Evolutionary conservation across 1,140 invertebrate species (phyloP).

Genomic region (Globodera ellingtonae): DNA sequence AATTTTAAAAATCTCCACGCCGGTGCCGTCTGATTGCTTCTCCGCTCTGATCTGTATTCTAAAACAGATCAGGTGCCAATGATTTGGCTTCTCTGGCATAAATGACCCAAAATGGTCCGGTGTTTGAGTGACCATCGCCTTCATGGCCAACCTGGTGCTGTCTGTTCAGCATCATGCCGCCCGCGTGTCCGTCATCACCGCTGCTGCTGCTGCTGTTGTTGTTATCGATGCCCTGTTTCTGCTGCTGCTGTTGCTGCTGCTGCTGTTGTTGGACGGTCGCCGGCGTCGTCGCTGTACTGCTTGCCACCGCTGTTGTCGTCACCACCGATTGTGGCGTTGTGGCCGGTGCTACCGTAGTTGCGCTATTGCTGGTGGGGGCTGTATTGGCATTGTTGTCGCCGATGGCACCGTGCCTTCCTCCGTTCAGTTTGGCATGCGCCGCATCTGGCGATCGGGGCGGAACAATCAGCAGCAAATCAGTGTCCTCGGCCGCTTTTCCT

Average conservation of each 20-base stretch:
- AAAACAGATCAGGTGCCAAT: too few species aligned
- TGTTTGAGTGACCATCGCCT: too few species aligned
- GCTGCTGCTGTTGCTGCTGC: neutral
- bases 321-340: conserved; percentile 4
- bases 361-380: neutral
- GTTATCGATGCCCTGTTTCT: too few species aligned
- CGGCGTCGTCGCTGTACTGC: neutral
- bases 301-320: neutral
- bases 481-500: neutral
- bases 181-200: neutral
- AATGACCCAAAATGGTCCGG: too few species aligned
- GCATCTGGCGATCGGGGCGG: neutral
- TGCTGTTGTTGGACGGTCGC: neutral
- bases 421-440: neutral
- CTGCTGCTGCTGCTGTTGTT: neutral
- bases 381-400: neutral
- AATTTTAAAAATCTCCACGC: too few species aligned
- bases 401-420: neutral
- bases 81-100: too few species aligned
- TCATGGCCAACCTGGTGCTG: conserved; percentile 1
- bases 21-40: too few species aligned
- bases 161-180: conserved; percentile 19
- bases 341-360: too few species aligned
- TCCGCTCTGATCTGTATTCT: too few species aligned
- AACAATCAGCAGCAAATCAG: conserved; percentile 4